Evolutionary conservation across 2,888 invertebrate genomes (phyloP), one percentile per base, ranked within the genome.

Genomic region (Sarcophaga rosellei): DNA sequence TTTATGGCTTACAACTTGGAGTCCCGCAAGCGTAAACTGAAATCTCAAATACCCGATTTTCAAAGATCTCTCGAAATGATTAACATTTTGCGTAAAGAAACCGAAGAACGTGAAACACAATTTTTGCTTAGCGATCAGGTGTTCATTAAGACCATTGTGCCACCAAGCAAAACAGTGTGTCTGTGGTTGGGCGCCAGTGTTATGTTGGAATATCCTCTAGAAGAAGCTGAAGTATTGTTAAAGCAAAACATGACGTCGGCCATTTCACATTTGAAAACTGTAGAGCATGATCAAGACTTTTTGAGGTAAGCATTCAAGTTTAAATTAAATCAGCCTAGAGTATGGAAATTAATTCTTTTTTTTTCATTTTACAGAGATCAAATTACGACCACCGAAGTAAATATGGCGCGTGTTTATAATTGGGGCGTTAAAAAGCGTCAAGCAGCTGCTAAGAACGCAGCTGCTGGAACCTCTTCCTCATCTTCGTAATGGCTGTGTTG

Each of bases 401-500:
- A 99, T 93, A 99, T 99, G 98, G 99, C 99, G 47, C 95, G 99
- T 92, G 98, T 99, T 35, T 99, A 97, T 93, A 99, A 99, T 93
- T 99, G 99, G 99, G 98, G 99, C 94, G 98, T 99, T 4, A 99
- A 98, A 93, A 95, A 96, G 91, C 95, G 98, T 88, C 97, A 98
- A 93, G 96, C 96, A 61, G 95, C 95, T 62, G 96, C 95, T 91
- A 94, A 94, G 84, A 89, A 85, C 53, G 88, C 81, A 12, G 88
- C 82, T 15, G 88, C 86, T 45, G 70, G 66, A 69, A 1, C 84
- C 21, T 73, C 83, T 21, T 53, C 84, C 20, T 80, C 87, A 62
- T 83, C 82, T 59, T 87, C 87, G 80, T 88, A 84, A 87, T 87
- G 73, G 63, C 80, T 59, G 70, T 78, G 20, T 4, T 61, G 12